Evolutionary conservation across 1,140 invertebrate species (phyloP), one percentile per base, ranked within the genome.

Genomic region (Drosophila neocordata): DNA sequence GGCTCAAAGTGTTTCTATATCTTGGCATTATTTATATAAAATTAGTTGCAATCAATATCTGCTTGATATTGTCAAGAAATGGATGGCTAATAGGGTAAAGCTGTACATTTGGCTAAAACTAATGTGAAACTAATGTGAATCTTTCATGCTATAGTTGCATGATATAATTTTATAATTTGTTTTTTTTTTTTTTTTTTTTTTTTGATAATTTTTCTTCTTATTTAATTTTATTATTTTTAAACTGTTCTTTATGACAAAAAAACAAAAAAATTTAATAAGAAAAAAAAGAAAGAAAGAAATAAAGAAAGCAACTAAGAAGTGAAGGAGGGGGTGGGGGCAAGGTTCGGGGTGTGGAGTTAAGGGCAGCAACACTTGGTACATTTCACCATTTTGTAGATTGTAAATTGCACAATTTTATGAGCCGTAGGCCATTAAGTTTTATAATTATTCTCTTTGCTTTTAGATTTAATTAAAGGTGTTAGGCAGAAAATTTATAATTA

Each of bases 341-440:
- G 7, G 27, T 31, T 31, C 4, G 1, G 1, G 22, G 2, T 24
- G 22, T 24, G 22, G 22, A 24, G 22, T 34, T 34, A 35, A 35
- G 12, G 34, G 34, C 34, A 12, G 27, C 11, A 1, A 35, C 34
- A 48, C 41, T 48, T 48, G 41, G 41, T 48, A 56, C 27, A 35
- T 60, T 44, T 15, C 52, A 48, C 13, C 52, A 35, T 44, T 60
- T 72, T 62, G 77, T 68, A 37, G 53, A 53, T 65, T 63, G 52
- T 64, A 63, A 73, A 72, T 83, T 84, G 61, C 72, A 87, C 79
- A 85, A 83, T 74, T 82, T 73, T 85, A 69, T 76, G 11, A 48
- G 34, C 48, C 15, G n/a, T 48, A 34, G 18, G 18, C 53, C 24
- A 41, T 53, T 63, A 55, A 60, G 20, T 55, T 70, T 60, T 27